Percentiles rank a stretch among this genome's conserved stretches.
phyloP scores from a whole-genome alignment of 2,797 vertebrate genomes.

The Hozukius guyotensis region DNA sequence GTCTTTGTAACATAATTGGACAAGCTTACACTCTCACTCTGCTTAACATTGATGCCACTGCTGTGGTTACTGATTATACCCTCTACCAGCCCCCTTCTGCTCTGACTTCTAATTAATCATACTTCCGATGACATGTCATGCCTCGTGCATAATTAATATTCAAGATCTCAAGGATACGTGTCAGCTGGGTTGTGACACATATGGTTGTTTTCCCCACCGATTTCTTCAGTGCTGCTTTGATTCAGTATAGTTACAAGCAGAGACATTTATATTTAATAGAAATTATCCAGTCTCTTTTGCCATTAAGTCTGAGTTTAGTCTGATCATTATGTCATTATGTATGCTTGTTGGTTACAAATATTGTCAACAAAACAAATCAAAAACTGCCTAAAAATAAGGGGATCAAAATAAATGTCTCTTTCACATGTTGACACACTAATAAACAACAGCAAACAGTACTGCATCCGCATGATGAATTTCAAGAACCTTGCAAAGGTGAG shows the following conservation, averaged over 20 bases:
- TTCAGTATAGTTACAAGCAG: neutral
- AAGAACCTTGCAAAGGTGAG: neutral
- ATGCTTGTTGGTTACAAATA: neutral
- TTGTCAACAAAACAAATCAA: neutral
- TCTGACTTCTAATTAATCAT: constrained; percentile 23
- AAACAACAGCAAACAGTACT: neutral
- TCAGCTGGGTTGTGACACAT: neutral
- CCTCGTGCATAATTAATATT: constrained; percentile 1
- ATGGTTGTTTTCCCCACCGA: neutral
- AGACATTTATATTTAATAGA: neutral
- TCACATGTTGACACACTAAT: neutral
- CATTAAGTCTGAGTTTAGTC: neutral
- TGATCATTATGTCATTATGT: neutral
- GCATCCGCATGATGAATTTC: neutral
- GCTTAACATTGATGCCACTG: neutral
- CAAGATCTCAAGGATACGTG: neutral
- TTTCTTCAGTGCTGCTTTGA: neutral
- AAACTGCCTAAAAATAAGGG: neutral
- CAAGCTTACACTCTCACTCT: neutral
- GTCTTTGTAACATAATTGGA: neutral
- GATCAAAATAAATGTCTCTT: neutral
- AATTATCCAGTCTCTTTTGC: neutral
- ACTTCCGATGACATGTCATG: neutral
- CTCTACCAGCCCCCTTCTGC: neutral
- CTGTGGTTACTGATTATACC: neutral